Evolutionary conservation across 2,888 invertebrate species (phyloP).

Genomic region (Microdon myrmicae): DNA sequence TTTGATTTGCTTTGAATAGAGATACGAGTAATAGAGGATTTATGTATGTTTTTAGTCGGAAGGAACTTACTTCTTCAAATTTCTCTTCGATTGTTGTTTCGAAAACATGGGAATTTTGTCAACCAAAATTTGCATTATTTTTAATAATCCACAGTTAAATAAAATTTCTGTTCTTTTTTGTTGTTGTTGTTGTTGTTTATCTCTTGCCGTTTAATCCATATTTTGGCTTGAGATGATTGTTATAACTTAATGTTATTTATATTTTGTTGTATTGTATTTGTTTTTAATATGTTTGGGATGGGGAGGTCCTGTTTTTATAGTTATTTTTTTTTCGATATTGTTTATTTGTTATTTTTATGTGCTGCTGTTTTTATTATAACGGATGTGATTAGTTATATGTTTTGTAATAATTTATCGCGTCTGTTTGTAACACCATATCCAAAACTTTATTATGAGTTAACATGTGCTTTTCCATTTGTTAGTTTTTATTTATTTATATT

Average conservation of each 20-base stretch:
- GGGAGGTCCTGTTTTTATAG: constrained; percentile 17
- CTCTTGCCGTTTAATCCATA: constrained; percentile 30
- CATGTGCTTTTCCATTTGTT: constrained; percentile 11
- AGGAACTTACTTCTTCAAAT: constrained; percentile 66
- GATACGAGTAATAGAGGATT: not conserved
- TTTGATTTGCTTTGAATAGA: too few relatives aligned
- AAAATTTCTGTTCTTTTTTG: constrained; percentile 42
- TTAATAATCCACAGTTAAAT: constrained; percentile 54
- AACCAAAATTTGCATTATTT: constrained; percentile 67
- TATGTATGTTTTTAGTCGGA: too few relatives aligned
- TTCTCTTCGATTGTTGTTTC: constrained; percentile 67
- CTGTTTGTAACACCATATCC: constrained; percentile 43
- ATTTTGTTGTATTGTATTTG: constrained; percentile 1
- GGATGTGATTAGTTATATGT: constrained; percentile 35
- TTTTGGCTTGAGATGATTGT: constrained; percentile 40
- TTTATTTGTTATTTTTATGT: constrained; percentile 37
- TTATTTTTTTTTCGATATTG: constrained; percentile 37
- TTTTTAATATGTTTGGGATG: constrained; percentile 15
- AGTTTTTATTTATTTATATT: constrained; percentile 32
- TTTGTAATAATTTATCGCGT: constrained; percentile 36
- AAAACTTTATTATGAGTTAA: constrained; percentile 44
- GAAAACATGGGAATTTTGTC: constrained; percentile 68
- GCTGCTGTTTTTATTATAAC: constrained; percentile 19
- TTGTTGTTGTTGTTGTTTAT: constrained; percentile 44
- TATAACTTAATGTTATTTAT: constrained; percentile 53